These are phyloP conservation scores for Peromyscus californicus DNA, from an alignment of 2,113 vertebrate species.

Conservation along the genomic window DNA sequence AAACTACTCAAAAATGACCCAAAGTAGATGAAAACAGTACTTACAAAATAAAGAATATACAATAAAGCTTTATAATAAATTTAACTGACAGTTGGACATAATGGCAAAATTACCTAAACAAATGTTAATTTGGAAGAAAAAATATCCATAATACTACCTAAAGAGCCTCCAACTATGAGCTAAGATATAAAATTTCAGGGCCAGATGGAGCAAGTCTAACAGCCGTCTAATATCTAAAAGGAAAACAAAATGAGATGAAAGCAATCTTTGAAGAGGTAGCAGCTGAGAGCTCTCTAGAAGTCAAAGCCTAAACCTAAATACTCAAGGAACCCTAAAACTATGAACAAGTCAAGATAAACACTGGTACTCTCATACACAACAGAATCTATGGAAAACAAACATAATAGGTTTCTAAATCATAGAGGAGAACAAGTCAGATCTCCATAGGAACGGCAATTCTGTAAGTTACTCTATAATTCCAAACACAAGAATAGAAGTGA, in stretches of 20 bases:
- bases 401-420: not conserved
- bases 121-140: constrained; percentile 12
- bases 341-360: not conserved
- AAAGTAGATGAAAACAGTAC: not conserved
- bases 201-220: not conserved
- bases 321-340: not conserved
- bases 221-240: not conserved
- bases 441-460: not conserved
- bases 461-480: not conserved
- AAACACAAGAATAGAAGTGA: not conserved
- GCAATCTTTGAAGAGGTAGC: not conserved
- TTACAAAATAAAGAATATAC: not conserved
- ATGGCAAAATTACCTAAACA: not conserved
- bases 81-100: not conserved
- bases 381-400: not conserved
- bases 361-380: not conserved
- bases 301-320: not conserved
- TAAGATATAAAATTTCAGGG: not conserved
- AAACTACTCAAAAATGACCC: not conserved
- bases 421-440: not conserved
- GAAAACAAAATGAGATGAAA: not conserved
- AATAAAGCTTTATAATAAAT: not conserved
- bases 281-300: not conserved
- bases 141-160: not conserved
- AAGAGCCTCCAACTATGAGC: not conserved